Percentiles rank a stretch among this genome's conserved stretches.
Conservation (phyloP, 2,797 vertebrate genomes). For the Botia kubotai region DNA sequence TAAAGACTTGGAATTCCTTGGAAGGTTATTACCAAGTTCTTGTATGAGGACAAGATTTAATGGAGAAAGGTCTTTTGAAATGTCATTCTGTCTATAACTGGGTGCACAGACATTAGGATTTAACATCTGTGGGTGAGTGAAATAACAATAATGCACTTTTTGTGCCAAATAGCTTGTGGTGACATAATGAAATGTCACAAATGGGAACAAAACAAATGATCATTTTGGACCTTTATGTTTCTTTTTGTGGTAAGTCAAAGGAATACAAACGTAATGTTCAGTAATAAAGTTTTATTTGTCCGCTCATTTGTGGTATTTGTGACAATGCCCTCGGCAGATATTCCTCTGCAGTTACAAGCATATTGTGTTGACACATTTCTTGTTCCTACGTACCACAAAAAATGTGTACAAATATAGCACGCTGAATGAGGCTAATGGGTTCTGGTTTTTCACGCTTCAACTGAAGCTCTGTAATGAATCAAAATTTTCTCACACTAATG, state of each 20-base stretch:
- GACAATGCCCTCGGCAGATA: not conserved
- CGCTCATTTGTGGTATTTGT: not conserved
- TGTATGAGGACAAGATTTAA: not conserved
- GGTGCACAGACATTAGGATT: not conserved
- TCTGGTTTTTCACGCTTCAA: not conserved
- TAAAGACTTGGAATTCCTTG: too few relatives aligned
- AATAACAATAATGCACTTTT: conserved; percentile 42
- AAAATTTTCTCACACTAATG: conserved; percentile 16
- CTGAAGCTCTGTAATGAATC: not conserved
- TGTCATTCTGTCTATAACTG: conserved; percentile 1
- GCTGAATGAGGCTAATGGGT: not conserved
- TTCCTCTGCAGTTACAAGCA: conserved; percentile 7
- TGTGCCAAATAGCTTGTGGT: conserved; percentile 14
- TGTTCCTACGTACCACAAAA: conserved; percentile 16
- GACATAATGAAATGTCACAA: conserved; percentile 50
- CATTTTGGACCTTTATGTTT: conserved; percentile 39
- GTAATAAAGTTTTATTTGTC: not conserved
- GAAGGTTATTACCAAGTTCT: too few relatives aligned
- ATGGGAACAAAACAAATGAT: conserved; percentile 51
- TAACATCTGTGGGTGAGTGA: conserved; percentile 1
- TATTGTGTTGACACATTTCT: conserved; percentile 1
- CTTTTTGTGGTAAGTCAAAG: conserved; percentile 17
- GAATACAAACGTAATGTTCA: conserved; percentile 15
- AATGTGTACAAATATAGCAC: not conserved
- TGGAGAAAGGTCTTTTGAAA: conserved; percentile 26